A percentile compares a stretch with the other conserved stretches of the same genome.
Conservation (phyloP, 2,113 vertebrate species). For the Phodopus roborovskii region DNA sequence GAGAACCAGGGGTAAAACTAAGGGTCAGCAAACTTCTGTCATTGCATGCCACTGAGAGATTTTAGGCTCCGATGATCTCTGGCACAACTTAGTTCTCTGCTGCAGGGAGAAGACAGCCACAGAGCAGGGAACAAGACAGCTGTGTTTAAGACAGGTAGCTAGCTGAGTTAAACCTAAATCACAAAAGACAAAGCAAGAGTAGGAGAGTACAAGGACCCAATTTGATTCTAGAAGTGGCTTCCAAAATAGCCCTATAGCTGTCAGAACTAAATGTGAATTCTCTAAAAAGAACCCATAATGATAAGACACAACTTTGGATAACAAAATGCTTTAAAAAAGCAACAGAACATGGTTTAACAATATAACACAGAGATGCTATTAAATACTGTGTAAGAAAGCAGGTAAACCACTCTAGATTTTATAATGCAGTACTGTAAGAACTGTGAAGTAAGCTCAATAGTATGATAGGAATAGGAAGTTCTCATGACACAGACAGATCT, state of each 20-base stretch:
- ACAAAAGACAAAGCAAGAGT: neutral
- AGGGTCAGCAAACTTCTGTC: neutral
- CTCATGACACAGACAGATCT: neutral
- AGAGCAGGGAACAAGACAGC: neutral
- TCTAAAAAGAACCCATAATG: neutral
- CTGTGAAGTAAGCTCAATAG: neutral
- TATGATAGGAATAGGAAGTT: neutral
- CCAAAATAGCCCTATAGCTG: neutral
- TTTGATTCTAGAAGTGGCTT: neutral
- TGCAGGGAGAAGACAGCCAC: neutral
- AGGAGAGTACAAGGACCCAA: neutral
- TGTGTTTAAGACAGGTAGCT: neutral
- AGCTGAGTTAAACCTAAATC: neutral
- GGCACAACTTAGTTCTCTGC: neutral
- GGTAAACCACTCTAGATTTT: neutral
- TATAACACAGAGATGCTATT: neutral
- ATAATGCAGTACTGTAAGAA: neutral
- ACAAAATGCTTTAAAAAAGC: neutral
- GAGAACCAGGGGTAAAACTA: neutral
- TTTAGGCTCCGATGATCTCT: neutral
- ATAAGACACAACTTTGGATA: neutral
- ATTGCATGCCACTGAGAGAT: neutral
- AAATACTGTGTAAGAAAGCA: neutral
- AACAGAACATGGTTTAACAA: neutral
- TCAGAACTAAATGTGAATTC: neutral